Evolutionary conservation across 2,888 invertebrate genomes (phyloP).

Genomic region (Eupithecia tripunctaria): DNA sequence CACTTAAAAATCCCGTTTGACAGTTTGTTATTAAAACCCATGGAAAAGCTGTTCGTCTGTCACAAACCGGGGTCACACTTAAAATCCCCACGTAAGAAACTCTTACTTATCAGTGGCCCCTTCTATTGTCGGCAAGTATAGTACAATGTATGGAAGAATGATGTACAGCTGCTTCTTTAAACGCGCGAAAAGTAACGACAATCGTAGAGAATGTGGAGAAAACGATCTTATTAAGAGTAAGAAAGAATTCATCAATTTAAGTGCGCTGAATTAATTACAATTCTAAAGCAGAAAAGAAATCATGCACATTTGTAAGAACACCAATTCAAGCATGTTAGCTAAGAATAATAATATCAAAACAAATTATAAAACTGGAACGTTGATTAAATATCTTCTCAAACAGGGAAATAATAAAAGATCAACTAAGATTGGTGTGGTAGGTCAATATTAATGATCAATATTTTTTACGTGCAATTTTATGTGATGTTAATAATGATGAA

Average conservation of each 20-base stretch:
- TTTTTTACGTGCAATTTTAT: not conserved
- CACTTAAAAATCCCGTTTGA: constrained; percentile 28
- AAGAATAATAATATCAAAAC: too few species aligned
- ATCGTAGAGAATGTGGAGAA: constrained; percentile 53
- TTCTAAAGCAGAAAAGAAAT: constrained; percentile 49
- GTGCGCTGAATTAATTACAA: constrained; percentile 49
- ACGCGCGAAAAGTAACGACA: constrained; percentile 16
- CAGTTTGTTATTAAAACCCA: constrained; percentile 38
- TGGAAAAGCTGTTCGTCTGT: constrained; percentile 67
- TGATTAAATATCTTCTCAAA: not conserved
- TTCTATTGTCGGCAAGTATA: not conserved
- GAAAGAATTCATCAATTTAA: constrained; percentile 38
- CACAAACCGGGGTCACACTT: constrained; percentile 53
- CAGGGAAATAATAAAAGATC: not conserved
- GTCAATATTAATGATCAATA: not conserved
- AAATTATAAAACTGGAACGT: not conserved
- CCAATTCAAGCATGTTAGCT: not conserved
- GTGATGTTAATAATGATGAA: constrained; percentile 17
- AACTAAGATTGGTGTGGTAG: not conserved
- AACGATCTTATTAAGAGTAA: constrained; percentile 38
- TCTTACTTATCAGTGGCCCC: not conserved
- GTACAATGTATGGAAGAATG: not conserved
- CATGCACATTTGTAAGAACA: not conserved
- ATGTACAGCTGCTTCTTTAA: constrained; percentile 25
- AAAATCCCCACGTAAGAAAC: constrained; percentile 20